Percentiles rank a stretch among this genome's conserved stretches.
These are phyloP conservation scores for Trachemys scripta DNA, from an alignment of 2,113 vertebrate species.

Conservation along the genomic window DNA sequence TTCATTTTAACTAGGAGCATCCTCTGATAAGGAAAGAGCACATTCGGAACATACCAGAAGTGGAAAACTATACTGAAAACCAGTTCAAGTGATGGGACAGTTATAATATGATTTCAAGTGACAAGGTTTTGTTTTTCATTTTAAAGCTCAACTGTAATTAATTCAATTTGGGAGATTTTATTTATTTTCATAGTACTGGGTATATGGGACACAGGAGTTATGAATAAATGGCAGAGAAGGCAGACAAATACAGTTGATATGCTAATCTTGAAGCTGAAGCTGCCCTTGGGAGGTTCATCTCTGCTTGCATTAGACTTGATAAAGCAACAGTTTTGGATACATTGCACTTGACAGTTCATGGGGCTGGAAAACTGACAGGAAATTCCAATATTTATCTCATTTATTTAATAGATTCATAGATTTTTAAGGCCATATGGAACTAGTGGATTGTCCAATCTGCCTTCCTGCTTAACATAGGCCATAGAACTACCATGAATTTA, in stretches of 20 bases:
- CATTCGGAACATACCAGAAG: not conserved
- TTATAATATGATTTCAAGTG: not conserved
- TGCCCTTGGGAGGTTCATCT: not conserved
- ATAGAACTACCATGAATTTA: conserved; percentile 10
- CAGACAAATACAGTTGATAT: not conserved
- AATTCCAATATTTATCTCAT: not conserved
- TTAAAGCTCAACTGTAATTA: not conserved
- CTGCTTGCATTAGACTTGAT: not conserved
- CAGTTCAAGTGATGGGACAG: not conserved
- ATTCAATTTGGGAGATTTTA: not conserved
- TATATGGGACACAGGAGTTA: not conserved
- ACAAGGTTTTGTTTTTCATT: not conserved
- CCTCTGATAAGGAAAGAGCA: not conserved
- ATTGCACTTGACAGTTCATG: conserved; percentile 17
- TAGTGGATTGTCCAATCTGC: not conserved
- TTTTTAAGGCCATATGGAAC: not conserved
- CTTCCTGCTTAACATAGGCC: not conserved
- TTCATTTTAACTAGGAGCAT: not conserved
- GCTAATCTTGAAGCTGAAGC: not conserved
- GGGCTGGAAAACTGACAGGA: conserved; percentile 24
- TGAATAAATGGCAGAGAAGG: not conserved
- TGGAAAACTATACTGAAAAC: not conserved
- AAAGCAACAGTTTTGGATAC: not conserved
- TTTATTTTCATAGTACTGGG: not conserved
- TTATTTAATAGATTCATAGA: conserved; percentile 38